Evolutionary conservation across 2,113 vertebrate species (phyloP).

Genomic region (Triplophysa rosa): DNA sequence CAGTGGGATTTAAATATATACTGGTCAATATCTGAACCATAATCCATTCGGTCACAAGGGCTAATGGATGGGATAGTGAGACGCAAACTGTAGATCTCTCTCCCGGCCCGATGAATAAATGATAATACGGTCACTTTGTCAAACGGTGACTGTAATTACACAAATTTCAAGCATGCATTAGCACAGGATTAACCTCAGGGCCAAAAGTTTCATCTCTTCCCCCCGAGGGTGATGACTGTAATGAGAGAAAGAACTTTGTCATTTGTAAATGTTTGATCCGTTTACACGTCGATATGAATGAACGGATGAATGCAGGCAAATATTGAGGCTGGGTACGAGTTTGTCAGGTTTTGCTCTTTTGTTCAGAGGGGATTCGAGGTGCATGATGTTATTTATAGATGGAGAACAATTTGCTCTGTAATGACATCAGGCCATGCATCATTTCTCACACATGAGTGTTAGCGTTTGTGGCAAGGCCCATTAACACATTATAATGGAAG

Average conservation of each 20-base stretch:
- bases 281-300: constrained; percentile 4
- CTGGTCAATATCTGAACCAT: not conserved
- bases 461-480: constrained; percentile 42
- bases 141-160: constrained; percentile 44
- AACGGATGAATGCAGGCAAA: constrained; percentile 10
- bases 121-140: constrained; percentile 39
- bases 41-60: not conserved
- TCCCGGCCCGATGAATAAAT: constrained; percentile 28
- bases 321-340: not conserved
- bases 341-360: constrained; percentile 3
- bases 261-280: constrained; percentile 9
- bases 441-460: constrained; percentile 37
- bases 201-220: constrained; percentile 17
- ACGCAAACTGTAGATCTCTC: not conserved
- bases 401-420: constrained; percentile 42
- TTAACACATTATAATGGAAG: constrained; percentile 47
- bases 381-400: constrained; percentile 37
- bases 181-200: constrained; percentile 45
- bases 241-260: constrained; percentile 19
- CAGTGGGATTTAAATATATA: not conserved
- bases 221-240: constrained; percentile 19
- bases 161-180: constrained; percentile 31
- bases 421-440: constrained; percentile 50
- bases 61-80: not conserved
- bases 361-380: not conserved